phyloP scores from a whole-genome alignment of 2,113 vertebrate genomes.

The Anolis sagrei region DNA sequence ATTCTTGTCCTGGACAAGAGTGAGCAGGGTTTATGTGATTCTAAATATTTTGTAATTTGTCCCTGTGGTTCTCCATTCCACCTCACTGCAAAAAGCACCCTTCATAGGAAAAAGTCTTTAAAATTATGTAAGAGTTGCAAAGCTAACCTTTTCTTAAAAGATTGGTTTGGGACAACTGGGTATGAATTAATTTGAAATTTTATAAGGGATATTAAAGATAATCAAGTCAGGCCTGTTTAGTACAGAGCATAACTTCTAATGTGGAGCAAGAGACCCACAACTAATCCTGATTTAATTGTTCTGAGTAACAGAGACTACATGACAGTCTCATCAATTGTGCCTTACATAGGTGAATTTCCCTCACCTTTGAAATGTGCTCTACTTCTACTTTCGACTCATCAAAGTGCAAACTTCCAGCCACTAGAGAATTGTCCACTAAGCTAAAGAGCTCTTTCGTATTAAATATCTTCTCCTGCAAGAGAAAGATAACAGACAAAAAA shows the following conservation, averaged over 20 bases:
- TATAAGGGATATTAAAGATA: not conserved
- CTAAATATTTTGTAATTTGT: not conserved
- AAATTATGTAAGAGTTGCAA: not conserved
- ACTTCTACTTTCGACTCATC: conserved; percentile 20
- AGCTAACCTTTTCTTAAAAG: not conserved
- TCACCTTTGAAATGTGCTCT: conserved; percentile 15
- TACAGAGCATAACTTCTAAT: conserved; percentile 3
- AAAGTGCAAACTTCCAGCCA: conserved; percentile 31
- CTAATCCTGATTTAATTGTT: conserved; percentile 27
- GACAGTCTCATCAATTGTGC: not conserved
- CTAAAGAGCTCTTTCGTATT: conserved; percentile 32
- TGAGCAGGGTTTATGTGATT: not conserved
- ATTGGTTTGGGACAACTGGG: not conserved
- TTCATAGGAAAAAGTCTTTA: not conserved
- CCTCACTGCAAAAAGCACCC: not conserved
- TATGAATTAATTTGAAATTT: not conserved
- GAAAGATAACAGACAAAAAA: conserved; percentile 22
- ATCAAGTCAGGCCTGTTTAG: not conserved
- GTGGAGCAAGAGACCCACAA: conserved; percentile 2
- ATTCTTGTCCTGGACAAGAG: too few relatives aligned
- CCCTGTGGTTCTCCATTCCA: not conserved
- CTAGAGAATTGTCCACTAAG: conserved; percentile 20
- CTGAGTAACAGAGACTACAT: conserved; percentile 2
- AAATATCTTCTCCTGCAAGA: conserved; percentile 1
- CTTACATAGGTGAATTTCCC: conserved; percentile 17